Evolutionary conservation across 1,140 invertebrate genomes (phyloP).

Genomic region (Anoplolepis gracilipes): DNA sequence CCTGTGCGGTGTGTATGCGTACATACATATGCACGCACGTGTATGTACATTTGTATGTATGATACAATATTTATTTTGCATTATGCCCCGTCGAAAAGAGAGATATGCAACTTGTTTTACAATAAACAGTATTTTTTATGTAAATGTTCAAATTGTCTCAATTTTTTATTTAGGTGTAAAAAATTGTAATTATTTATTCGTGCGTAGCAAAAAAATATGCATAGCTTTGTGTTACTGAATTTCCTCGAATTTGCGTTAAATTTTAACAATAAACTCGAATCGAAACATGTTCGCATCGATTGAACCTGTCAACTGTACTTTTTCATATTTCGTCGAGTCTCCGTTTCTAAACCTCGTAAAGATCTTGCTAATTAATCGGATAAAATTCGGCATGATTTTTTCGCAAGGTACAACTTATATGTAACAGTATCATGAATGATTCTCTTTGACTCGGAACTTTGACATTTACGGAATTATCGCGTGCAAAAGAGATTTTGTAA

Average conservation of each 20-base stretch:
- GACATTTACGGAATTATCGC: slow-evolving; percentile 19
- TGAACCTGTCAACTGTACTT: slow-evolving; percentile 14
- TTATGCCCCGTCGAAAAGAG: slow-evolving; percentile 51
- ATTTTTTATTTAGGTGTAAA: too few species aligned
- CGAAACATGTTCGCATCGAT: slow-evolving; percentile 35
- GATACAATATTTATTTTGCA: slow-evolving; percentile 73
- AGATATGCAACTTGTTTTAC: slow-evolving; percentile 64
- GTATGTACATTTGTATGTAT: slow-evolving; percentile 75
- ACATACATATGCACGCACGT: background rate
- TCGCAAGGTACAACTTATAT: background rate
- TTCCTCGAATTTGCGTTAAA: background rate
- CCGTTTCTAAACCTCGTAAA: background rate
- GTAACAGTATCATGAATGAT: slow-evolving; percentile 48
- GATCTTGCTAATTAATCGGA: background rate
- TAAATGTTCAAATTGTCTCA: too few species aligned
- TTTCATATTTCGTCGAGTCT: slow-evolving; percentile 17
- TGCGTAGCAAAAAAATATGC: background rate
- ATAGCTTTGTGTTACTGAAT: background rate
- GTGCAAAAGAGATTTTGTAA: background rate
- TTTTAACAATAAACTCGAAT: slow-evolving; percentile 1
- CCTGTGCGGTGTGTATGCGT: slow-evolving; percentile 6
- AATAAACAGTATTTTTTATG: slow-evolving; percentile 75
- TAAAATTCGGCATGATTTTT: background rate
- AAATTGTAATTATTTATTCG: background rate
- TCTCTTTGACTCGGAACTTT: slow-evolving; percentile 11